Base-by-base conservation (phyloP, 2,113 vertebrate species). In the Podilymbus podiceps region DNA sequence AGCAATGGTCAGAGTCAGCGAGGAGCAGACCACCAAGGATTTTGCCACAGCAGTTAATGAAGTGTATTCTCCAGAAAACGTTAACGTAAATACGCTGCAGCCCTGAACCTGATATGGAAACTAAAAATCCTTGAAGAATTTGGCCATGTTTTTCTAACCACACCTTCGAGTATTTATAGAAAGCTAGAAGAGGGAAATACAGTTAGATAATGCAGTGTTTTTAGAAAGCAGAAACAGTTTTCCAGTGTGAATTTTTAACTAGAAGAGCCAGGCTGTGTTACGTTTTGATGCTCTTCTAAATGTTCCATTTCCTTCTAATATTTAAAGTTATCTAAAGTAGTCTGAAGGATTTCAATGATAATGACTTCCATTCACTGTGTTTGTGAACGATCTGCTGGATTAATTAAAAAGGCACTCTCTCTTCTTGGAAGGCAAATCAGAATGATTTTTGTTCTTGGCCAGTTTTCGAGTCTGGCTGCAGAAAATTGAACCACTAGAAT, bases 31-130 rank as follows among this genome's bases (percentile, higher is more conserved):
- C 97, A 95, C 92, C 81, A 92, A 95, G 80, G 38, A 30, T 66
- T 96, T 97, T 95, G 94, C 92, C 84, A 52, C 82, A 80, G 84
- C 88, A 92, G 85, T 97, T 98, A 97, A 97, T 96, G 93, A 97
- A 90, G 93, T 97, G 73, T 69, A 49, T 93, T 95, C 96, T 95
- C 88, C 96, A 90, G 56, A 96, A 91, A 96, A 98, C 42, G 86
- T 92, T 96, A 97, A 94, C 0, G 2, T 80, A 93, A 96, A 96
- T 94, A 97, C 28, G 67, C 93, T 84, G 53, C 77, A 89, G 69
- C 72, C 72, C 83, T 93, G 72, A 87, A 93, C 85, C 75, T 94
- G 85, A 84, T 94, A 86, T 71, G 63, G 91, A 95, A 95, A 92
- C 79, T 73, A 67, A 93, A 96, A 97, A 86, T 89, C 74, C 91